Conservation (phyloP, 2,797 vertebrate species). For the Scolopax rusticola region DNA sequence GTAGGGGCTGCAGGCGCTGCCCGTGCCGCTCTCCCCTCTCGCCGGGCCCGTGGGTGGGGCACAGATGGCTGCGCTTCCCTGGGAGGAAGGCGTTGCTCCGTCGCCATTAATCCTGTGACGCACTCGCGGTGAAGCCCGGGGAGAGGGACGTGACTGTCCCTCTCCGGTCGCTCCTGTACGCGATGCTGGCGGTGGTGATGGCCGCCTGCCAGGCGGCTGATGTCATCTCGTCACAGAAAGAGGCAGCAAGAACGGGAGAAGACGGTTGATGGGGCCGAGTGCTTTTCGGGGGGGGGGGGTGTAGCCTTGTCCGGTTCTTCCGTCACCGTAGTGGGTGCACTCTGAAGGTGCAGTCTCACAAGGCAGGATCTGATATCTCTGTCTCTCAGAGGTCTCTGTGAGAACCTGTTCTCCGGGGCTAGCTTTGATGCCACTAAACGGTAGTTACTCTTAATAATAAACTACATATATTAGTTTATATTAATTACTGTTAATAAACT, state of each 20-base stretch:
- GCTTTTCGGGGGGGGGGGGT: accelerated
- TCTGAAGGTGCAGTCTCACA: accelerated
- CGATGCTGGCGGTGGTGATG: neutral
- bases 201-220: neutral
- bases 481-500: accelerated
- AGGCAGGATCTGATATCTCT: accelerated
- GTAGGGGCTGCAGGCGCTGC: slow-evolving; percentile 27
- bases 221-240: neutral
- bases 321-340: accelerated
- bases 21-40: neutral
- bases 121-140: neutral
- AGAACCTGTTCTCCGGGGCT: accelerated
- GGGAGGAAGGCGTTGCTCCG: neutral
- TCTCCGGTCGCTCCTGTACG: neutral
- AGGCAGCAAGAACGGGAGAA: accelerated
- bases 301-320: accelerated
- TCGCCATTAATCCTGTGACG: neutral
- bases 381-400: accelerated
- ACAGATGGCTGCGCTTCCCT: neutral
- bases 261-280: accelerated
- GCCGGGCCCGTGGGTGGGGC: neutral
- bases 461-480: no score
- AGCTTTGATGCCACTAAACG: accelerated
- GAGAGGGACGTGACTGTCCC: neutral
- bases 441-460: accelerated